Conservation (phyloP, 2,797 vertebrate species). For the Neopelma chrysocephalum region DNA sequence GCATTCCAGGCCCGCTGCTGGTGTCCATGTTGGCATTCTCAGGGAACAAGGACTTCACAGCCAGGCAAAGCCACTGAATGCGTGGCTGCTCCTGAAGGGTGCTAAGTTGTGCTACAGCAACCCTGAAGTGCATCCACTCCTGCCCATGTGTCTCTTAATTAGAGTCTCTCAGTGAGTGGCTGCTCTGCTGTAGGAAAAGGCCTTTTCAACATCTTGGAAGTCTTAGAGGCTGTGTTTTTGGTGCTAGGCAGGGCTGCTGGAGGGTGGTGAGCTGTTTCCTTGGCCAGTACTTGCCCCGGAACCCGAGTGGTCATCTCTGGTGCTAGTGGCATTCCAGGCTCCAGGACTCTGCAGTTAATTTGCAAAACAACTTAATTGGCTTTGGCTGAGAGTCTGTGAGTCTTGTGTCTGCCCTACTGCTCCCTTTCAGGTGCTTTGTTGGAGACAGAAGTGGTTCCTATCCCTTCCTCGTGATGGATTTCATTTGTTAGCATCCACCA, state of each 20-base stretch:
- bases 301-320: neutral
- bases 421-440: neutral
- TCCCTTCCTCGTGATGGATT: neutral
- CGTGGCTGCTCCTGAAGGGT: neutral
- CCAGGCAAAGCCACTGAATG: neutral
- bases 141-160: fast-evolving
- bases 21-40: fast-evolving
- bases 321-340: neutral
- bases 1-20: fast-evolving
- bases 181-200: neutral
- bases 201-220: neutral
- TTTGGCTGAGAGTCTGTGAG: neutral
- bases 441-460: neutral
- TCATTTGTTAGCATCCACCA: neutral
- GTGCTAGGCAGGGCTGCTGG: neutral
- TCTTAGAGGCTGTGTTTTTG: neutral
- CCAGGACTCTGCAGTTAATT: neutral
- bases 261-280: neutral
- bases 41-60: fast-evolving
- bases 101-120: neutral
- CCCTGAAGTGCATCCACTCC: fast-evolving
- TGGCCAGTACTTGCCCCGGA: neutral
- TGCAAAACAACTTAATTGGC: neutral
- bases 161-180: neutral
- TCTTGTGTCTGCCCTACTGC: neutral